Percentiles rank a stretch among this genome's conserved stretches.
phyloP scores from a whole-genome alignment of 2,797 vertebrate species.

The Darevskia mixta region DNA sequence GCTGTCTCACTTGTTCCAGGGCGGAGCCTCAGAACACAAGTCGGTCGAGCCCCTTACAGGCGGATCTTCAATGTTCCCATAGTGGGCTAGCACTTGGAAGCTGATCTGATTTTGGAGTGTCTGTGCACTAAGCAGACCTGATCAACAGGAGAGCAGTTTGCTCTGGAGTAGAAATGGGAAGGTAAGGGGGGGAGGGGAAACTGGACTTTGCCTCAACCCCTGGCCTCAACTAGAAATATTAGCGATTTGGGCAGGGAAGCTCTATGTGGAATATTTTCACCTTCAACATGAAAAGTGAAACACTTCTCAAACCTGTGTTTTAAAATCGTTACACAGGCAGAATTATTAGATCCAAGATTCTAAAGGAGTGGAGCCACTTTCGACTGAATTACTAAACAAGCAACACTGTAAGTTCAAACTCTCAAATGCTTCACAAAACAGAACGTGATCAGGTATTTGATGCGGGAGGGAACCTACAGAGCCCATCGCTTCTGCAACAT shows the following conservation, averaged over 20 bases:
- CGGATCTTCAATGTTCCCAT: not conserved
- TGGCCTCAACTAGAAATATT: not conserved
- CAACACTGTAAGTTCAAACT: not conserved
- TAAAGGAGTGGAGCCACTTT: not conserved
- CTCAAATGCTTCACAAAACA: not conserved
- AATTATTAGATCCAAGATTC: not conserved
- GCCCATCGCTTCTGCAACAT: not conserved
- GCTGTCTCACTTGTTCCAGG: not conserved
- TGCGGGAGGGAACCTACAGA: not conserved
- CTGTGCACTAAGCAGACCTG: not conserved
- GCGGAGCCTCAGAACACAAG: not conserved
- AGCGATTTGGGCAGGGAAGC: not conserved
- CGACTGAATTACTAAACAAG: not conserved
- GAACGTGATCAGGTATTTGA: not conserved
- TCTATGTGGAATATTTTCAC: not conserved
- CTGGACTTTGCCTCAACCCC: not conserved
- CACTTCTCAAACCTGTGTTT: not conserved
- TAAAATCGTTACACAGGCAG: not conserved
- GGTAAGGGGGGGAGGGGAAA: not conserved
- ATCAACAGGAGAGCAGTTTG: not conserved
- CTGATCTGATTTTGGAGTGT: not conserved
- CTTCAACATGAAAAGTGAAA: not conserved
- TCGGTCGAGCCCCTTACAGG: not conserved
- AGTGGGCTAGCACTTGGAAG: not conserved
- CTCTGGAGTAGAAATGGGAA: not conserved